Percentiles rank a stretch among this genome's conserved stretches.
Evolutionary conservation across 2,888 invertebrate genomes (phyloP).

Genomic region (Drosophila trichaetosa): DNA sequence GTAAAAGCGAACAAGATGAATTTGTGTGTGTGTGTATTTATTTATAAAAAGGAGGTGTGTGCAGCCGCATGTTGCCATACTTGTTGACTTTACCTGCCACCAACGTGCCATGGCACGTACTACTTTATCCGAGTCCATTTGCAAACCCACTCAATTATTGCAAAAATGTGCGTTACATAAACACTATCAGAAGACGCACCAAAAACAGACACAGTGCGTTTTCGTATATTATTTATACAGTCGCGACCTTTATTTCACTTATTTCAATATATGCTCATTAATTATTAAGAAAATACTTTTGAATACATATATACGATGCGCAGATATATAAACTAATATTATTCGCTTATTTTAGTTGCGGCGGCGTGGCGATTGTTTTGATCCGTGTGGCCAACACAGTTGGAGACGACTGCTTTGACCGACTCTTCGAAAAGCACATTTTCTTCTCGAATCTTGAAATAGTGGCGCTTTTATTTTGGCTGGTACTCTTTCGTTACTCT

Average conservation of each 20-base stretch:
- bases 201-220: conserved; percentile 14
- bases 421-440: conserved; percentile 65
- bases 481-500: conserved; percentile 30
- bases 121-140: conserved; percentile 85
- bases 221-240: conserved; percentile 31
- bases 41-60: conserved; percentile 53
- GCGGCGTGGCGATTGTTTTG: conserved; percentile 46
- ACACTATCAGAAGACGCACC: conserved; percentile 42
- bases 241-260: conserved; percentile 30
- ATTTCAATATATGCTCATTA: conserved; percentile 51
- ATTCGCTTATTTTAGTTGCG: conserved; percentile 45
- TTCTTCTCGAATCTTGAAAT: conserved; percentile 53
- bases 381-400: conserved; percentile 53
- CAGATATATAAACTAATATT: conserved; percentile 39
- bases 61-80: conserved; percentile 9
- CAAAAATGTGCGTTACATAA: conserved; percentile 70
- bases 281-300: conserved; percentile 33
- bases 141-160: conserved; percentile 14
- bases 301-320: conserved; percentile 12
- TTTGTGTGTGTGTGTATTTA: conserved; percentile 8
- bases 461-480: conserved; percentile 53
- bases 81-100: conserved; percentile 84
- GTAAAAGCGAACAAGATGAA: background rate
- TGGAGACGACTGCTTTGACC: conserved; percentile 62
- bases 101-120: conserved; percentile 85